phyloP scores from a whole-genome alignment of 1,140 invertebrate genomes.

The Polyergus mexicanus region DNA sequence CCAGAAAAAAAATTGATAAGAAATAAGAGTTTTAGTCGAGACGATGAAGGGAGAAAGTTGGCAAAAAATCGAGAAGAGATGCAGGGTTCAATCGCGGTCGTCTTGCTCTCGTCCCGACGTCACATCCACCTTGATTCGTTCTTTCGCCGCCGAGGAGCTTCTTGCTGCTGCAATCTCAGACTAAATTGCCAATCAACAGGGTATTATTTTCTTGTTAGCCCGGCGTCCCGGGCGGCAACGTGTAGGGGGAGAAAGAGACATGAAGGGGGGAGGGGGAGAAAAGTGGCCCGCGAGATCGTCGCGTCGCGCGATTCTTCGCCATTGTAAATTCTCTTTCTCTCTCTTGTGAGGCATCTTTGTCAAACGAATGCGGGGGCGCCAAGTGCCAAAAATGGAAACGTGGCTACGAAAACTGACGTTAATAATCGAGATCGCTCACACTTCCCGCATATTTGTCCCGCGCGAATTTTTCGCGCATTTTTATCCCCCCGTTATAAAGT shows the following conservation, averaged over 20 bases:
- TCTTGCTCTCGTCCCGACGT: slow-evolving; percentile 26
- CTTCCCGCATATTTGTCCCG: not conserved
- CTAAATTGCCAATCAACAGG: slow-evolving; percentile 84
- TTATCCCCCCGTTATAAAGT: not conserved
- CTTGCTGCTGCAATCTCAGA: slow-evolving; percentile 80
- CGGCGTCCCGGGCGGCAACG: not conserved
- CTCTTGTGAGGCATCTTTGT: not conserved
- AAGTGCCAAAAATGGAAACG: not conserved
- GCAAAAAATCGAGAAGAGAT: slow-evolving; percentile 52
- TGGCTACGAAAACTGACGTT: not conserved
- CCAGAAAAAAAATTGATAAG: no score
- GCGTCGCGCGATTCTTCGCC: slow-evolving; percentile 1
- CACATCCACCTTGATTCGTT: slow-evolving; percentile 54
- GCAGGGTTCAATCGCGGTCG: slow-evolving; percentile 60
- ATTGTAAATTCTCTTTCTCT: slow-evolving; percentile 6
- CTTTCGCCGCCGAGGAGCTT: slow-evolving; percentile 69
- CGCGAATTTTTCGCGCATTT: not conserved
- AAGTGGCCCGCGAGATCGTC: slow-evolving; percentile 25
- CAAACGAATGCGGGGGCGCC: not conserved
- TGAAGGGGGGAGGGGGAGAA: not conserved
- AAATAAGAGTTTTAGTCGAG: slow-evolving; percentile 28
- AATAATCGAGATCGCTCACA: slow-evolving; percentile 19
- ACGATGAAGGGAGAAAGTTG: slow-evolving; percentile 6
- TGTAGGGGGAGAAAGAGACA: not conserved
- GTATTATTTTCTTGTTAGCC: slow-evolving; percentile 84